A percentile compares a stretch with the other conserved stretches of the same genome.
These are phyloP conservation scores for Panagrolaimus sp. DNA, from an alignment of 1,140 invertebrate species.

Conservation along the genomic window DNA sequence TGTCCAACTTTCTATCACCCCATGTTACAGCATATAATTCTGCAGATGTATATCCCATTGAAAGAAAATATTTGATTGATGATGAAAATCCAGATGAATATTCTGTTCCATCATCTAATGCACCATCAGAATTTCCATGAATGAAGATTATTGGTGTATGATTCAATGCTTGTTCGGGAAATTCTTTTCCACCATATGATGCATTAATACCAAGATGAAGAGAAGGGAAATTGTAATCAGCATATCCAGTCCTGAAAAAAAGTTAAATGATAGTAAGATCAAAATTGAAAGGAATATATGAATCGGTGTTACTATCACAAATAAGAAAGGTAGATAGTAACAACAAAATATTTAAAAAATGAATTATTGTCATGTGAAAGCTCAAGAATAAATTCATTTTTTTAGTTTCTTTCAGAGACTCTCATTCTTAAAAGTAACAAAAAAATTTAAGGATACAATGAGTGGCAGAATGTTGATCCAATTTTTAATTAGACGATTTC, in stretches of 20 bases:
- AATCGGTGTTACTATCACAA: too few relatives aligned
- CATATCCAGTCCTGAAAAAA: conserved; percentile 1
- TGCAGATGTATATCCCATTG: conserved; percentile 33
- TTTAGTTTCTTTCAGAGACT: too few relatives aligned
- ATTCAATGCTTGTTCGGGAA: conserved; percentile 9
- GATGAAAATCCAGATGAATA: conserved; percentile 30
- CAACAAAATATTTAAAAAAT: too few relatives aligned
- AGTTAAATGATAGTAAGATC: background rate
- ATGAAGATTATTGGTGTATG: conserved; percentile 36
- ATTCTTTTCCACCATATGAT: background rate
- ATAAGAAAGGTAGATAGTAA: too few relatives aligned
- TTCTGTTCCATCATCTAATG: conserved; percentile 25
- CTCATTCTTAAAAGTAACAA: too few relatives aligned
- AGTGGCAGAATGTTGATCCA: too few relatives aligned
- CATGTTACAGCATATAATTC: conserved; percentile 48
- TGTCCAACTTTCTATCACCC: conserved; percentile 32
- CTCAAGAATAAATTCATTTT: too few relatives aligned
- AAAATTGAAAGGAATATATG: background rate
- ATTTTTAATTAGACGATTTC: too few relatives aligned
- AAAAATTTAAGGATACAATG: too few relatives aligned
- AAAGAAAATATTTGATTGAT: conserved; percentile 33
- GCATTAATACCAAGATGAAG: background rate
- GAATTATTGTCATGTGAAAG: too few relatives aligned
- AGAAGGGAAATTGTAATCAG: conserved; percentile 4
- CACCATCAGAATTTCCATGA: conserved; percentile 41